phyloP scores from a whole-genome alignment of 2,888 invertebrate genomes.

The Eupithecia tripunctaria region DNA sequence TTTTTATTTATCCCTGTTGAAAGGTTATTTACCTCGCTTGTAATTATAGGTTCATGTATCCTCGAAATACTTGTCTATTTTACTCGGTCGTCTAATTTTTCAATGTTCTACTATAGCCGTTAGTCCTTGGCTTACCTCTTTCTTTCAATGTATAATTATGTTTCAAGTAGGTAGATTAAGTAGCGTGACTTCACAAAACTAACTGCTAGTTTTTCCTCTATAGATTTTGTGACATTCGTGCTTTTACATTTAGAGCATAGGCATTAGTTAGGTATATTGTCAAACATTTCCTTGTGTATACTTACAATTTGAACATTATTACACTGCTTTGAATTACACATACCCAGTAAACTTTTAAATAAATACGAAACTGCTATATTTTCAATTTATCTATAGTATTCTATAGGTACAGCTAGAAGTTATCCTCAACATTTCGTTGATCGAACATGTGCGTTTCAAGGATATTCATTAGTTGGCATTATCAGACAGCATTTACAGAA shows the following conservation, averaged over 20 bases:
- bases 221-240: constrained; percentile 27
- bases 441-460: background rate
- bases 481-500: too few relatives aligned
- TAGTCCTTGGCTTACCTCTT: background rate
- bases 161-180: background rate
- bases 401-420: background rate
- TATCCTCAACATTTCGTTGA: background rate
- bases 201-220: background rate
- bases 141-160: background rate
- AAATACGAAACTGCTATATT: background rate
- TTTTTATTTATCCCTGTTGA: constrained; percentile 30
- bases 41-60: constrained; percentile 11
- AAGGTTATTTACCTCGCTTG: constrained; percentile 28
- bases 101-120: background rate
- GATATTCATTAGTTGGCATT: too few relatives aligned
- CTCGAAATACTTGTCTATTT: background rate
- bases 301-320: background rate
- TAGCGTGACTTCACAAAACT: background rate
- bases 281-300: constrained; percentile 8
- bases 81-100: background rate
- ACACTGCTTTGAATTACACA: background rate
- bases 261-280: background rate
- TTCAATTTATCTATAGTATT: background rate
- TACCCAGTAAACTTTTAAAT: background rate
- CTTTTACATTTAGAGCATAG: background rate